Base-by-base conservation (phyloP, 2,113 vertebrate genomes). In the Tringa solitaria region DNA sequence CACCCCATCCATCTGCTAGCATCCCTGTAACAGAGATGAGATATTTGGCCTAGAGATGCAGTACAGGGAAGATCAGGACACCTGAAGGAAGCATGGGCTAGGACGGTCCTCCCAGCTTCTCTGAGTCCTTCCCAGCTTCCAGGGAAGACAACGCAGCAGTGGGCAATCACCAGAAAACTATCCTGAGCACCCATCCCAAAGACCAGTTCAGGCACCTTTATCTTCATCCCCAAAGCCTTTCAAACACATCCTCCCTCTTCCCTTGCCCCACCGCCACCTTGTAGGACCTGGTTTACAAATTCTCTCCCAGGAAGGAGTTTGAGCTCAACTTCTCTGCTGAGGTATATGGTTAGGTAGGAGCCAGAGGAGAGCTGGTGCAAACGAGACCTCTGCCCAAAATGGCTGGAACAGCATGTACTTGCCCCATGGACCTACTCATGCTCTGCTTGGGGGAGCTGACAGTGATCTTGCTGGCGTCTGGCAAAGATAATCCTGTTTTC, bases 331-430 rank as follows among this genome's bases (percentile, higher is more conserved):
- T 19, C 37, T 37, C 35, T 33, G 45, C 8, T 4, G 19, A 50
- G 70, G 32, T 56, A 28, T 0, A 4, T 0, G 0, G 22, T 8
- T 35, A 27, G 30, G 14, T 4, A 46, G 65, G 32, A 70, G n/a
- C 41, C 50, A 26, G 56, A 57, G 33, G 57, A 64, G 37, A 57
- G 14, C 17, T 2, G 5, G 20, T 4, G 8, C 24, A 35, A 22
- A 65, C 4, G 21, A 41, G n/a, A 39, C 18, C 56, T 43, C 39
- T 37, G 56, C 33, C 37, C 9, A 1, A 45, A 20, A 11, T 2
- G 41, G 27, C 59, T 16, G 73, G 22, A 57, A 24, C 50, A 27
- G 50, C 4, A 0, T 28, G 14, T 19, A 51, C 45, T 60, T 13
- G 9, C 35, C 21, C 60, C 59, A 41, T 0, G 2, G 46, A 53